These are phyloP conservation scores for Manacus vitellinus DNA, from an alignment of 2,113 vertebrate genomes.

Conservation along the genomic window DNA sequence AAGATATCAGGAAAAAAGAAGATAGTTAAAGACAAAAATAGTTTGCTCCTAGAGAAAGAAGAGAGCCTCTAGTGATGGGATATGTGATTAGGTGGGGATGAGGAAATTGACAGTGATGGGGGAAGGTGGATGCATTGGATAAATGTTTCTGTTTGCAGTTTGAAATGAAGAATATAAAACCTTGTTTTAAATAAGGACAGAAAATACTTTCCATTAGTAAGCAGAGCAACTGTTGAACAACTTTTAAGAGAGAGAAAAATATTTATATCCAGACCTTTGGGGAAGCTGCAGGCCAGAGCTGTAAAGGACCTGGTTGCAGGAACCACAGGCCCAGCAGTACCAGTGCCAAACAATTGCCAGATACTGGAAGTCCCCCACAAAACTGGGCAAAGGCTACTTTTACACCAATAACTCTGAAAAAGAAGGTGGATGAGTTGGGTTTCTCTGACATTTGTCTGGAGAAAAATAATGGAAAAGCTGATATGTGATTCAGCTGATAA, in stretches of 20 bases:
- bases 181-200: neutral
- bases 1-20: neutral
- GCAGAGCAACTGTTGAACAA: neutral
- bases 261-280: neutral
- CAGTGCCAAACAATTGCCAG: neutral
- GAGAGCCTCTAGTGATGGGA: neutral
- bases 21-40: neutral
- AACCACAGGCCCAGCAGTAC: fast-evolving
- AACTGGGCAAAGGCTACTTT: neutral
- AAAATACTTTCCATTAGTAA: neutral
- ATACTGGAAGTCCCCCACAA: neutral
- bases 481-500: neutral
- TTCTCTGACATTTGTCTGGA: neutral
- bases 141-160: neutral
- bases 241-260: neutral
- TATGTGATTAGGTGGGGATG: neutral
- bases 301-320: neutral
- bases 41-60: neutral
- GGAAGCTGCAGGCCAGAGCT: neutral
- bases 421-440: neutral
- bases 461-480: neutral
- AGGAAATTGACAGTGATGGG: neutral
- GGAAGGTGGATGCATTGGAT: fast-evolving
- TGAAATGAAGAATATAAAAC: neutral
- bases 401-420: neutral